Evolutionary conservation across 1,140 invertebrate species (phyloP), one percentile per base, ranked within the genome.

Genomic region (Pseudomyrmex concolor): DNA sequence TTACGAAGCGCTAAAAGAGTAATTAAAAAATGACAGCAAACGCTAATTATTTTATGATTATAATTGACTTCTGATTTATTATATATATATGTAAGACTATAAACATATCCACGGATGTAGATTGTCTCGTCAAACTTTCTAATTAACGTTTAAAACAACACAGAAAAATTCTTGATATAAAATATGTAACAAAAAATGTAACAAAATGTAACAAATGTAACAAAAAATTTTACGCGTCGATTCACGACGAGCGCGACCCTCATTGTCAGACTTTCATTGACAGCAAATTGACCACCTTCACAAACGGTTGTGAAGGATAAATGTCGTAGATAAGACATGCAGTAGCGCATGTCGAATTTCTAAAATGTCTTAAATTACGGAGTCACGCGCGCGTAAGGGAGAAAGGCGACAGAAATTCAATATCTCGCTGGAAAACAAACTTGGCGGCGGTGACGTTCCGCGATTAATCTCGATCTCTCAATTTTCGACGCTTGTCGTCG

Each of bases 261-360:
- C 66, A n/a, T n/a, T n/a, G n/a, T n/a, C n/a, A n/a, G 43, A 80
- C 67, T 80, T 80, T 80, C 76, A 80, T 80, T 66, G 55, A 50
- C 19, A n/a, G 17, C 45, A 34, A n/a, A n/a, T n/a, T n/a, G n/a
- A 19, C 10, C 66, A 71, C 25, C 15, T 48, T 19, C 51, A 78
- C 50, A 19, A 15, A 57, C 50, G 62, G 54, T 9, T 19, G 15
- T 19, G 34, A n/a, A n/a, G 34, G 76, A 80, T 80, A 80, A 71
- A 59, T n/a, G n/a, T 13, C 34, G 54, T 43, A 80, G 66, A 80
- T 80, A 59, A 80, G 76, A 71, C 59, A 80, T 50, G 66, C 66
- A 57, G 54, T 59, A 70, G 76, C 76, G 76, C 76, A 60, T 71
- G 43, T 80, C 76, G 19, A 80, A 71, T 80, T 70, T 71, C 66